Conservation (phyloP, 2,888 invertebrate species). For the Iselma pallidipennis region DNA sequence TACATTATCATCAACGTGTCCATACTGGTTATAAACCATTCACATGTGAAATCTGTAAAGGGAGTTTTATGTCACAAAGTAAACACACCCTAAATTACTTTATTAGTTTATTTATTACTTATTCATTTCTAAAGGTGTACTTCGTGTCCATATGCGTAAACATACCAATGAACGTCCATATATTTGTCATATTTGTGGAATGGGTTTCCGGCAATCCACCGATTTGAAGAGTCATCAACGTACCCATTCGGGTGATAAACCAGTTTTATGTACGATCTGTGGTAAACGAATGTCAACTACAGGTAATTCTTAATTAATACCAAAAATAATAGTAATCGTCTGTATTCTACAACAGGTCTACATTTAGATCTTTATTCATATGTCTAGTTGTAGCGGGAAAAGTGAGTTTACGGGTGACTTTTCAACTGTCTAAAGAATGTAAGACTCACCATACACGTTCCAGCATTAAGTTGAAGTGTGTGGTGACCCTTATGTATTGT, state of each 20-base stretch:
- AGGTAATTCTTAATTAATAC: too few species aligned
- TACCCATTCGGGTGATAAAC: conserved; percentile 60
- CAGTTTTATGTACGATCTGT: conserved; percentile 54
- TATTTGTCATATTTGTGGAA: conserved; percentile 50
- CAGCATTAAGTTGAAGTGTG: too few species aligned
- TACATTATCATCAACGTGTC: conserved; percentile 46
- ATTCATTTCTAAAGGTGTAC: conserved; percentile 31
- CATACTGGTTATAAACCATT: conserved; percentile 47
- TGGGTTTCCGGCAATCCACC: conserved; percentile 52
- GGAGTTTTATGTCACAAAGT: conserved; percentile 41
- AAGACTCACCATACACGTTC: too few species aligned
- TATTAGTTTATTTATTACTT: not conserved
- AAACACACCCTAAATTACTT: conserved; percentile 1
- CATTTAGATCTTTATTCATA: too few species aligned
- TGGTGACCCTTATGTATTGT: too few species aligned
- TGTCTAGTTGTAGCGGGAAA: too few species aligned
- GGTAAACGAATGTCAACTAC: conserved; percentile 49
- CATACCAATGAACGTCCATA: conserved; percentile 45
- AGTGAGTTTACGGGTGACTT: too few species aligned
- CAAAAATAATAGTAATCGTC: too few species aligned
- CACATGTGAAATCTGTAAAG: conserved; percentile 37
- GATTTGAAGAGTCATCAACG: conserved; percentile 53
- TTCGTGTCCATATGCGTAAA: conserved; percentile 43
- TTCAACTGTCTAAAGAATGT: too few species aligned
- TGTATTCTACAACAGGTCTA: too few species aligned